Base-by-base conservation (phyloP, 2,888 invertebrate genomes). In the Patella depressa region DNA sequence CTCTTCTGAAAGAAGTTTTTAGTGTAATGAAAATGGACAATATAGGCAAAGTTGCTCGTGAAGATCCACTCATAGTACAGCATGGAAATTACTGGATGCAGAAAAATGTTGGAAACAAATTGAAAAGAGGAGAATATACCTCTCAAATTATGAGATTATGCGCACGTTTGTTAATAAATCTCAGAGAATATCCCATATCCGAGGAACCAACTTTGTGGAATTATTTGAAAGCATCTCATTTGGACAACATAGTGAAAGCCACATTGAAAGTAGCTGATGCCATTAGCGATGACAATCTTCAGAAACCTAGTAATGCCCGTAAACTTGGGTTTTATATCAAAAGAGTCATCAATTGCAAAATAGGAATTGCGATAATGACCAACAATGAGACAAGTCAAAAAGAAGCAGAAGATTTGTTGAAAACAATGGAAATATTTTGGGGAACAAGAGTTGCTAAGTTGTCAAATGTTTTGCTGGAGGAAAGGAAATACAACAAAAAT, bases 381-480 rank as follows among this genome's bases (percentile, higher is more conserved):
- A 65, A 65, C 12, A 19, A 65, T 65, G 65, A 65, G 19, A n/a
- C 65, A 19, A 65, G 65, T 19, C n/a, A 3, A 65, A 65, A 65
- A 19, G 65, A 65, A 65, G 65, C 65, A 65, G 65, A 65, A 65
- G 65, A 65, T 65, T 65, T 65, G 65, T n/a, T 65, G 12, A 65
- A 65, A 15, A 65, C 65, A n/a, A 65, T 65, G 65, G 65, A 57
- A 15, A 57, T 57, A 17, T 57, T 57, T 57, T 57, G 17, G 17
- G 57, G 57, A 7, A 57, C 17, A 19, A 65, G 4, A 65, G 19
- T 65, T 2, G 65, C 65, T 57, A 65, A 65, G 19, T 65, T 65
- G 65, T 15, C 65, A 65, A 15, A 65, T 65, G 65, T 65, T n/a
- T 19, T 65, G n/a, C 19, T 65, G 19, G 65, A 65, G 12, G 17